Evolutionary conservation across 1,140 invertebrate species (phyloP).

Genomic region (Cotesia typhae): DNA sequence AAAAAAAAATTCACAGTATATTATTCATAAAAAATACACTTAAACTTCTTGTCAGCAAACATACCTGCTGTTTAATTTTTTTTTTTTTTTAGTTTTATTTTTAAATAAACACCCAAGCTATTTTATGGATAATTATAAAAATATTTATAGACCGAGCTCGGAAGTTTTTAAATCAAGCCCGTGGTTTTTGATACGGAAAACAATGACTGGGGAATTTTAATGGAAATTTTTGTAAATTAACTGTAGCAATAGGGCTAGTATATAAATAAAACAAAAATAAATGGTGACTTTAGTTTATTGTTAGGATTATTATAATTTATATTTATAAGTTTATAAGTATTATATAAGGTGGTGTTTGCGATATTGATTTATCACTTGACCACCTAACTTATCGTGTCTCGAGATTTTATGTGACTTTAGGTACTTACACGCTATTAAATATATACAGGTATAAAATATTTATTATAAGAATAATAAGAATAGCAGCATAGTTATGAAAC

Average conservation of each 20-base stretch:
- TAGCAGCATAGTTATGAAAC: slow-evolving; percentile 5
- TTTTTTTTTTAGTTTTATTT: slow-evolving; percentile 25
- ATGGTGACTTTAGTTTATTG: neutral
- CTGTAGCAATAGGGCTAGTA: neutral
- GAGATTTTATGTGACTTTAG: slow-evolving; percentile 23
- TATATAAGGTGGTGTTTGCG: neutral
- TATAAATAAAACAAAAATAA: neutral
- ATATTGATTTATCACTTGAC: slow-evolving; percentile 6
- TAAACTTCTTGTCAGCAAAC: no score
- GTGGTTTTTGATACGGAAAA: neutral
- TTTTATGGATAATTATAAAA: slow-evolving; percentile 36
- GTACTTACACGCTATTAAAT: slow-evolving; percentile 8
- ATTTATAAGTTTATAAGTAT: neutral
- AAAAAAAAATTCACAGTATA: no score
- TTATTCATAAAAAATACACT: no score
- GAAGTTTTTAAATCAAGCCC: slow-evolving; percentile 8
- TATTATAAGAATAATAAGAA: neutral
- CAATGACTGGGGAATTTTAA: slow-evolving; percentile 1
- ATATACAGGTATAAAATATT: slow-evolving; percentile 6
- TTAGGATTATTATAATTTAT: neutral
- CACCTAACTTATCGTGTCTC: slow-evolving; percentile 9
- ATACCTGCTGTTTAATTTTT: neutral
- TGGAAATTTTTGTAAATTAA: neutral
- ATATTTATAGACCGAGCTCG: slow-evolving; percentile 32
- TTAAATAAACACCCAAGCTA: slow-evolving; percentile 28